These are phyloP conservation scores for Tetragnatha montana DNA, from an alignment of 2,888 invertebrate species.

Conservation along the genomic window DNA sequence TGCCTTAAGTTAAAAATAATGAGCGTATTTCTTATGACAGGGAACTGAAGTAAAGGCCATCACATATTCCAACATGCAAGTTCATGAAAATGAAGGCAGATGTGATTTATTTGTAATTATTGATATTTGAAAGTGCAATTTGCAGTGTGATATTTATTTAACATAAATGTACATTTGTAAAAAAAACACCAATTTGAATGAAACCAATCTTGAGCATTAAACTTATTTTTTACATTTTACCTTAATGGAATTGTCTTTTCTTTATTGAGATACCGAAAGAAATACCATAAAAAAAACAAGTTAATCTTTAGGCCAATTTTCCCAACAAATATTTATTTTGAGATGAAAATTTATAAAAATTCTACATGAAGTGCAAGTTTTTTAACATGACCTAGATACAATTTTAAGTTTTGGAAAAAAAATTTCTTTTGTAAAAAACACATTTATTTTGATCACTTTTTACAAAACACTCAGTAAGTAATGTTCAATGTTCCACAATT, in stretches of 20 bases:
- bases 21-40: slow-evolving; percentile 76
- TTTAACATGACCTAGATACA: neutral
- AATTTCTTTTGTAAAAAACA: slow-evolving; percentile 19
- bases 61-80: slow-evolving; percentile 99
- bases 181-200: neutral
- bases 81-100: slow-evolving; percentile 81
- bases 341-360: neutral
- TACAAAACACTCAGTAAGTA: slow-evolving; percentile 55
- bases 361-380: neutral
- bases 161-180: slow-evolving; percentile 6
- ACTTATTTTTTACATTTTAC: neutral
- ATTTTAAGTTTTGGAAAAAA: neutral
- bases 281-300: neutral
- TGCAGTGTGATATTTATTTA: neutral
- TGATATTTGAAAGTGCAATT: slow-evolving; percentile 82
- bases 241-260: too few species aligned
- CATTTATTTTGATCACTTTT: slow-evolving; percentile 51
- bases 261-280: too few species aligned
- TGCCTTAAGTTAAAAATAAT: too few species aligned
- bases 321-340: neutral
- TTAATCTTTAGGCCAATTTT: neutral
- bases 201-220: neutral
- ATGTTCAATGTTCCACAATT: slow-evolving; percentile 46
- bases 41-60: slow-evolving; percentile 99
- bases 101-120: slow-evolving; percentile 97